Evolutionary conservation across 2,888 invertebrate genomes (phyloP).

Genomic region (Adelphocoris suturalis): DNA sequence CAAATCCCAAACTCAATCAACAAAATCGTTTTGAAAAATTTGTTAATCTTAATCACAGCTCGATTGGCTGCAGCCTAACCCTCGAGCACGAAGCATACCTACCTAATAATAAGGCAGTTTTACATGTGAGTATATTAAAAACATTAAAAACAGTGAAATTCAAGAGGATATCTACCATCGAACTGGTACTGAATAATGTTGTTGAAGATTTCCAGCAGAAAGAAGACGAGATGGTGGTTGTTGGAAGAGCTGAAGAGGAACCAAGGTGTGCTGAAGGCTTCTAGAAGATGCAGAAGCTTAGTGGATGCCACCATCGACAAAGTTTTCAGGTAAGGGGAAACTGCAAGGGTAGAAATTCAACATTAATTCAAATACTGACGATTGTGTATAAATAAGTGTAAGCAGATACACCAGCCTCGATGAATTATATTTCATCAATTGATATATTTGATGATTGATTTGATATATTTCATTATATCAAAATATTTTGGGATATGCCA

Average conservation of each 20-base stretch:
- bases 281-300: slow-evolving; percentile 96
- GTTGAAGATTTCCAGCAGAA: slow-evolving; percentile 98
- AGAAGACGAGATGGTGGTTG: slow-evolving; percentile 99
- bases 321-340: slow-evolving; percentile 99
- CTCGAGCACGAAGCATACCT: no score
- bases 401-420: no score
- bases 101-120: no score
- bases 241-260: slow-evolving; percentile 97
- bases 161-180: slow-evolving; percentile 83
- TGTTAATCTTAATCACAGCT: no score
- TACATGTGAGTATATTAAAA: no score
- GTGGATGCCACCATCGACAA: slow-evolving; percentile 99
- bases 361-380: slow-evolving; percentile 43
- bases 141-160: no score
- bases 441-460: no score
- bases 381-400: not conserved
- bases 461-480: no score
- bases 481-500: no score
- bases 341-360: slow-evolving; percentile 80
- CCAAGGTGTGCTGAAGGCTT: slow-evolving; percentile 99
- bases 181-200: slow-evolving; percentile 99
- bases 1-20: not conserved
- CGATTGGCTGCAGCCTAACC: no score
- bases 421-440: no score
- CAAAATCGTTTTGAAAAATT: no score